Evolutionary conservation across 2,888 invertebrate species (phyloP).

Genomic region (Xanthia icteritia): DNA sequence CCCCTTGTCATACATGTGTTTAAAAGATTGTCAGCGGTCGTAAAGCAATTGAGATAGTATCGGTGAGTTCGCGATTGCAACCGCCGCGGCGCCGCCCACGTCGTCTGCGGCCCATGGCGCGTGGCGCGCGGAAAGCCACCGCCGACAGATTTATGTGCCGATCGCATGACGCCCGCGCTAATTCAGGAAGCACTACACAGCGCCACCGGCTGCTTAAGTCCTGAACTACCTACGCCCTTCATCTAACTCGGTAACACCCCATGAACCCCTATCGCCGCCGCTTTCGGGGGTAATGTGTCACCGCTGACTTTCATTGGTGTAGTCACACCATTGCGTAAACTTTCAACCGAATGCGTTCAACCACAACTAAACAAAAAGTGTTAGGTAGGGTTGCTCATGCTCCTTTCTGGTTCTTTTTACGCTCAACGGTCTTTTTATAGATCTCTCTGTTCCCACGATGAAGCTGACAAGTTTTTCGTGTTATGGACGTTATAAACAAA

Average conservation of each 20-base stretch:
- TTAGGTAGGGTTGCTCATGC: conserved; percentile 29
- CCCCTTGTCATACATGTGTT: conserved; percentile 27
- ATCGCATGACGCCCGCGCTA: conserved; percentile 82
- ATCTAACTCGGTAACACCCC: conserved; percentile 59
- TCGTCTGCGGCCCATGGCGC: conserved; percentile 63
- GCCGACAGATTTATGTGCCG: conserved; percentile 84
- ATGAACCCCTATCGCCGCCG: conserved; percentile 53
- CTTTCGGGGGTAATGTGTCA: conserved; percentile 54
- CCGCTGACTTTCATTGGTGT: conserved; percentile 58
- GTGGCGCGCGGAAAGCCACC: conserved; percentile 65
- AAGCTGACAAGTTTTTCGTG: conserved; percentile 62
- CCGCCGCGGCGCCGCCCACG: conserved; percentile 67
- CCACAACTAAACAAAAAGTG: conserved; percentile 41
- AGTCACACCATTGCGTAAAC: conserved; percentile 55
- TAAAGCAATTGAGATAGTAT: conserved; percentile 72
- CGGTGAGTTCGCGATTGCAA: conserved; percentile 67
- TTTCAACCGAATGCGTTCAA: conserved; percentile 43
- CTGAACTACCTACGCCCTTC: conserved; percentile 61
- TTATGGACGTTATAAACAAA: conserved; percentile 59
- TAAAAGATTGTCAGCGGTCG: conserved; percentile 52
- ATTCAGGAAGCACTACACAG: conserved; percentile 80
- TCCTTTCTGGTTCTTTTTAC: conserved; percentile 34
- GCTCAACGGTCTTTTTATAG: conserved; percentile 41
- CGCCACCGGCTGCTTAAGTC: conserved; percentile 68
- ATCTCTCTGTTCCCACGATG: conserved; percentile 39